phyloP scores from a whole-genome alignment of 2,888 invertebrate species.

The Watsonalla binaria region DNA sequence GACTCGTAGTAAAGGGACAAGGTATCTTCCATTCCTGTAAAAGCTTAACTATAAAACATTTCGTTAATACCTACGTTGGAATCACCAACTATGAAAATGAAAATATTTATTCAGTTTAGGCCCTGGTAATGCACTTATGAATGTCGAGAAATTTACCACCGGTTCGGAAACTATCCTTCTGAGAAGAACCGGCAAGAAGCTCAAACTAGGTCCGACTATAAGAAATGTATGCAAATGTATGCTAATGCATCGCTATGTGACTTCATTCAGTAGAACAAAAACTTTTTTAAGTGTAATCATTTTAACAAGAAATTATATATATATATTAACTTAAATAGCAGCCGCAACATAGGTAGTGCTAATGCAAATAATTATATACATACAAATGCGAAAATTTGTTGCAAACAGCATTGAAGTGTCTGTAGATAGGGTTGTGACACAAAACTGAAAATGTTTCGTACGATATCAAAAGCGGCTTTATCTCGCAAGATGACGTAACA shows the following conservation, averaged over 20 bases:
- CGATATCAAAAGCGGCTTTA: constrained; percentile 64
- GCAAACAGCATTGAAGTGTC: not conserved
- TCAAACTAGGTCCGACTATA: constrained; percentile 30
- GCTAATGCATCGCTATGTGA: constrained; percentile 18
- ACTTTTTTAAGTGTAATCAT: too few relatives aligned
- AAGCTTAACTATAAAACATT: constrained; percentile 13
- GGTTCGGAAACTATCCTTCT: too few relatives aligned
- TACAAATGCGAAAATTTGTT: constrained; percentile 12
- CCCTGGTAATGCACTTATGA: too few relatives aligned
- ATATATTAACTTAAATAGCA: not conserved
- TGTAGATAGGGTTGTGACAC: constrained; percentile 28
- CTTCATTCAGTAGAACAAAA: constrained; percentile 10
- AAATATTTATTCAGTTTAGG: too few relatives aligned
- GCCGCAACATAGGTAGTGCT: not conserved
- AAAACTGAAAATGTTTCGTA: constrained; percentile 59
- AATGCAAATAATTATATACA: constrained; percentile 6
- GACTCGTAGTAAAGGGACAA: too few relatives aligned
- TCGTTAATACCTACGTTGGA: constrained; percentile 23
- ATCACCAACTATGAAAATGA: too few relatives aligned
- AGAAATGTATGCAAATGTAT: constrained; percentile 27
- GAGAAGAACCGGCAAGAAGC: too few relatives aligned
- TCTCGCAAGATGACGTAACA: constrained; percentile 65
- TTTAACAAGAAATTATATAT: too few relatives aligned
- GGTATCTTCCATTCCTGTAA: not conserved
- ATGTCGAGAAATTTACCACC: too few relatives aligned